phyloP scores from a whole-genome alignment of 1,140 invertebrate species.

The Dendrolimus kikuchii region DNA sequence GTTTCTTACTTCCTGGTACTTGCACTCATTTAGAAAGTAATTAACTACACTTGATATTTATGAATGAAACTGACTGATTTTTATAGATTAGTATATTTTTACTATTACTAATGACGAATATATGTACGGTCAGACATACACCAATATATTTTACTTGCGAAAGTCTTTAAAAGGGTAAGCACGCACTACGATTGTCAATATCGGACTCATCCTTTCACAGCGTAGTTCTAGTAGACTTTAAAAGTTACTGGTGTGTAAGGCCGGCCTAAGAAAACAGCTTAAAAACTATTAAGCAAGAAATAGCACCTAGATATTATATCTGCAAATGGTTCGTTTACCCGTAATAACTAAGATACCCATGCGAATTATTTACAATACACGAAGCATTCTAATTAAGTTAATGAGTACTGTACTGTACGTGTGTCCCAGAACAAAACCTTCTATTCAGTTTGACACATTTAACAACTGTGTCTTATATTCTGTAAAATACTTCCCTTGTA shows the following conservation, averaged over 20 bases:
- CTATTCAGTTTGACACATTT: background rate
- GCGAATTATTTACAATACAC: constrained; percentile 17
- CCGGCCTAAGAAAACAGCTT: no score
- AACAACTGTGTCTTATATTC: background rate
- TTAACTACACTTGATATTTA: background rate
- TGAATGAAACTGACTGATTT: background rate
- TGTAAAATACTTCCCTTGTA: no score
- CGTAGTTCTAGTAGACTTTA: no score
- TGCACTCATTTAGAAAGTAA: constrained; percentile 6
- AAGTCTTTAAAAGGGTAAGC: no score
- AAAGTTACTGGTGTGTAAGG: no score
- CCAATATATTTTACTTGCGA: no score
- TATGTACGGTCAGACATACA: no score
- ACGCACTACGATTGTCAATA: no score
- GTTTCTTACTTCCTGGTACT: constrained; percentile 41
- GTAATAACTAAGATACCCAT: constrained; percentile 17
- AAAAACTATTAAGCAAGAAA: no score
- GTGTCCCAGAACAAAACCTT: background rate
- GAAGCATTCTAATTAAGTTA: constrained; percentile 21
- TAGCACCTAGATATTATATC: background rate
- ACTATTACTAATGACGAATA: no score
- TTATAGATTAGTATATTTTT: no score
- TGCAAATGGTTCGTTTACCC: constrained; percentile 24
- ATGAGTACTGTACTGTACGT: constrained; percentile 14
- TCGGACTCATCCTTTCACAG: no score